These are phyloP conservation scores for Petromus typicus DNA, from an alignment of 2,113 vertebrate species.

Conservation along the genomic window DNA sequence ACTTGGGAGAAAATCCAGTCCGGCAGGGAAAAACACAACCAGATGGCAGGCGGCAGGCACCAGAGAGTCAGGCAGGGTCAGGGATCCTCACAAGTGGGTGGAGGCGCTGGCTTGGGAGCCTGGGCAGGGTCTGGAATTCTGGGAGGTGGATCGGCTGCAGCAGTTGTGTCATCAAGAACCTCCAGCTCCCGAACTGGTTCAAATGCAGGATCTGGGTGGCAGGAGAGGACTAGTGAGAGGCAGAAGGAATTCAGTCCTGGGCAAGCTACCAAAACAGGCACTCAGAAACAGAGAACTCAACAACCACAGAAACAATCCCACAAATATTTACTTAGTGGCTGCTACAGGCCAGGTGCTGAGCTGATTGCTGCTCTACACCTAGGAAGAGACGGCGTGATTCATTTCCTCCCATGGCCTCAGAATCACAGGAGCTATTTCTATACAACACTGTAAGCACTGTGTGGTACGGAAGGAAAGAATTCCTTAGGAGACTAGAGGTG, in stretches of 20 bases:
- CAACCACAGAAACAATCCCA: slow-evolving; percentile 58
- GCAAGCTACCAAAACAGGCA: slow-evolving; percentile 53
- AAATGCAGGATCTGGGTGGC: neutral
- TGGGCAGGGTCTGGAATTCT: neutral
- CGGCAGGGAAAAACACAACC: neutral
- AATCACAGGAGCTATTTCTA: neutral
- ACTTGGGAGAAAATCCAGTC: neutral
- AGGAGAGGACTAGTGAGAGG: slow-evolving; percentile 7
- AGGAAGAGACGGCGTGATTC: neutral
- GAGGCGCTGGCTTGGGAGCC: neutral
- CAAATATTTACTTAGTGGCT: slow-evolving; percentile 68
- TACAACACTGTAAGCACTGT: neutral
- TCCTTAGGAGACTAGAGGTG: neutral
- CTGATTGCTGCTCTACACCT: neutral
- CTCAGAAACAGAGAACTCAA: slow-evolving; percentile 31
- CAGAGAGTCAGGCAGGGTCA: neutral
- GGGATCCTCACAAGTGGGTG: neutral
- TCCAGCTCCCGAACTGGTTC: neutral
- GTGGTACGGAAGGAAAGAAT: neutral
- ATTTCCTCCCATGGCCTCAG: neutral
- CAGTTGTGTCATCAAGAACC: neutral
- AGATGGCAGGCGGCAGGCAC: neutral
- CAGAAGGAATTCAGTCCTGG: slow-evolving; percentile 47
- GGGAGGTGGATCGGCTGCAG: neutral
- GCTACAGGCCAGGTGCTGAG: slow-evolving; percentile 46